These are phyloP conservation scores for Fopius arisanus DNA, from an alignment of 1,140 invertebrate genomes.

Conservation along the genomic window DNA sequence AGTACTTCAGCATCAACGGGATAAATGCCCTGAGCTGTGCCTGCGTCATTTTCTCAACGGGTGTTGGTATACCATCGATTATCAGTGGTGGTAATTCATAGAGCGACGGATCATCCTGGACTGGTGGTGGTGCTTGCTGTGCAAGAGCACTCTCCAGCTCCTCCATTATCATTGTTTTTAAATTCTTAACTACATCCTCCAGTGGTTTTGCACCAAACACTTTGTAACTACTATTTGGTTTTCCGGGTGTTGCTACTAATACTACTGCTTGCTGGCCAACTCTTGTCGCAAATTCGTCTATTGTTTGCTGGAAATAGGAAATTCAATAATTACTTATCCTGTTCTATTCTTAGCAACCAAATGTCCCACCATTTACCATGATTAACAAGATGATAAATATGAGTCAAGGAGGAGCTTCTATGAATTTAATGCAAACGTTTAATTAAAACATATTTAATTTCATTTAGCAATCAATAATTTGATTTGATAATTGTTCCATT, in stretches of 20 bases:
- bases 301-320: slow-evolving; percentile 79
- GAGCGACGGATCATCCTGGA: slow-evolving; percentile 89
- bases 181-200: slow-evolving; percentile 93
- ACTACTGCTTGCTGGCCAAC: slow-evolving; percentile 98
- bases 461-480: no score
- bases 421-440: no score
- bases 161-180: slow-evolving; percentile 90
- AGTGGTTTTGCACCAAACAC: slow-evolving; percentile 97
- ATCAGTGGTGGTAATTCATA: slow-evolving; percentile 95
- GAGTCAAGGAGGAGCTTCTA: no score
- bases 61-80: slow-evolving; percentile 97
- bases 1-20: slow-evolving; percentile 97
- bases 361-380: no score
- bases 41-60: slow-evolving; percentile 99
- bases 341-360: no score
- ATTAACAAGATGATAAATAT: no score
- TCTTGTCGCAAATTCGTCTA: slow-evolving; percentile 95
- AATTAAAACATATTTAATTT: no score
- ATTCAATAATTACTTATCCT: slow-evolving; percentile 16
- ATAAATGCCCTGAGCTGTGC: slow-evolving; percentile 96
- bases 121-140: slow-evolving; percentile 91
- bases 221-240: slow-evolving; percentile 93
- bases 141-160: slow-evolving; percentile 92
- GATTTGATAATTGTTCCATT: no score
- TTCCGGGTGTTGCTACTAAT: slow-evolving; percentile 95